Conservation (phyloP, 2,797 vertebrate genomes). For the Enteromius anoplus region DNA sequence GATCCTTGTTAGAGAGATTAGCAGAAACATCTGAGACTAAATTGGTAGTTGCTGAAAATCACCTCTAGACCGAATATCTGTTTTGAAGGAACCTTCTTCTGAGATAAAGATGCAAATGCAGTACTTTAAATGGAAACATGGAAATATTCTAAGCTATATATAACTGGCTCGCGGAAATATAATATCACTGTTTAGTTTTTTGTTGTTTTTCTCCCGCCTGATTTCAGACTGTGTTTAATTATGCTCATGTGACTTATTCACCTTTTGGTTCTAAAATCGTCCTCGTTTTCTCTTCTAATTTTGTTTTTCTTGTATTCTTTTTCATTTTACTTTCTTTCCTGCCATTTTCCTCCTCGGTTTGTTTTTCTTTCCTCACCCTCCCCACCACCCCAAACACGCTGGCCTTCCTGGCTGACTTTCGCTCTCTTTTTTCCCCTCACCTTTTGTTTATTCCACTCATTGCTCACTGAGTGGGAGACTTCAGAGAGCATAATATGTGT, state of each 20-base stretch:
- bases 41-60: neutral
- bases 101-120: neutral
- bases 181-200: neutral
- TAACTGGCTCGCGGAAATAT: neutral
- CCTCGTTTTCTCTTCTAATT: constrained; percentile 13
- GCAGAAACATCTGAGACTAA: neutral
- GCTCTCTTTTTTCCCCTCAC: constrained; percentile 38
- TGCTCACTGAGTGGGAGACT: constrained; percentile 42
- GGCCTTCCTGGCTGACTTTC: constrained; percentile 48
- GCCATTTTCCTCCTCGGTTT: constrained; percentile 35
- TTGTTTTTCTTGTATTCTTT: neutral
- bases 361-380: constrained; percentile 49
- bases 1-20: neutral
- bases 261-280: neutral
- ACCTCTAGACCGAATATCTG: neutral
- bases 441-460: constrained; percentile 24
- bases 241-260: neutral
- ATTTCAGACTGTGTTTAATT: neutral
- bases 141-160: neutral
- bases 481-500: constrained; percentile 53
- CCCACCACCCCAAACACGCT: constrained; percentile 49
- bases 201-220: neutral
- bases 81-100: neutral
- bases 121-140: neutral
- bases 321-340: constrained; percentile 40